These are phyloP conservation scores for Cavia porcellus DNA, from an alignment of 2,113 vertebrate genomes.

Conservation along the genomic window DNA sequence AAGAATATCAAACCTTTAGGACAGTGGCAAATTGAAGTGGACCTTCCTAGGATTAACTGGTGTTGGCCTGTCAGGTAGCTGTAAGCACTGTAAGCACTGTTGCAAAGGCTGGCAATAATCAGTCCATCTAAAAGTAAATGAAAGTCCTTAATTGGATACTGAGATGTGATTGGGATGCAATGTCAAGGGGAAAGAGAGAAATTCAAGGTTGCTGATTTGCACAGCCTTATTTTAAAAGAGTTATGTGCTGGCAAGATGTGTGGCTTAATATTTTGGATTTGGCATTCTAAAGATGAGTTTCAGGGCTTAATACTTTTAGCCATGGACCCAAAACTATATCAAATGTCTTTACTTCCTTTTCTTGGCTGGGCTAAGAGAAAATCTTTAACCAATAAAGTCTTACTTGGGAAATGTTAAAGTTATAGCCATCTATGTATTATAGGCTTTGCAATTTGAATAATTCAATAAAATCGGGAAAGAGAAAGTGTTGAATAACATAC, in stretches of 20 bases:
- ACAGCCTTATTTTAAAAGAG: constrained; percentile 71
- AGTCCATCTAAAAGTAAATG: constrained; percentile 58
- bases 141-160: constrained; percentile 73
- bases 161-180: constrained; percentile 69
- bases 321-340: constrained; percentile 65
- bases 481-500: constrained; percentile 47
- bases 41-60: constrained; percentile 67
- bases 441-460: constrained; percentile 21
- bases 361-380: constrained; percentile 64
- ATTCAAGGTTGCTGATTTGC: constrained; percentile 69
- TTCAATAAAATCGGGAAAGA: constrained; percentile 31
- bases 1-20: constrained; percentile 64
- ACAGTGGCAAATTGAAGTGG: constrained; percentile 70
- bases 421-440: constrained; percentile 48
- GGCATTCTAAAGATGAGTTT: constrained; percentile 68
- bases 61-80: constrained; percentile 53
- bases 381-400: constrained; percentile 70
- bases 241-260: constrained; percentile 55
- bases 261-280: constrained; percentile 65
- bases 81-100: not conserved
- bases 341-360: constrained; percentile 72
- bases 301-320: constrained; percentile 70
- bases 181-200: constrained; percentile 70
- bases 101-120: constrained; percentile 64
- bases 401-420: constrained; percentile 52